A percentile compares a stretch with the other conserved stretches of the same genome.
Evolutionary conservation across 2,888 invertebrate species (phyloP).

Genomic region (Harmothoe impar): DNA sequence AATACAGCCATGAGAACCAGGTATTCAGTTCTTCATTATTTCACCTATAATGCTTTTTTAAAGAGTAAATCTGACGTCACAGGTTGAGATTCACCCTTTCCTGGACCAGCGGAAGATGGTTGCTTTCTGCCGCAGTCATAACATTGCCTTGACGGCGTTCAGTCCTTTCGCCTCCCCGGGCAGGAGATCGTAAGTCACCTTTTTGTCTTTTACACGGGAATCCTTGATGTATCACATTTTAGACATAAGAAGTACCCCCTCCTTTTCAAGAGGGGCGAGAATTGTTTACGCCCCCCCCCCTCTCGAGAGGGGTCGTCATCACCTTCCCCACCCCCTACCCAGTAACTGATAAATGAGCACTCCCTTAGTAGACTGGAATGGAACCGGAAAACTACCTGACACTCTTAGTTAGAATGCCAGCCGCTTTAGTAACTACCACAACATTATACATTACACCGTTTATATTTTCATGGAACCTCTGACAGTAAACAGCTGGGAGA

Average conservation of each 20-base stretch:
- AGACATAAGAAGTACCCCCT: neutral
- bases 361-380: neutral
- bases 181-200: conserved; percentile 85
- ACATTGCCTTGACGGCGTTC: conserved; percentile 89
- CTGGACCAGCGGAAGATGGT: conserved; percentile 88
- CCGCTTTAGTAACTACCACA: too few species aligned
- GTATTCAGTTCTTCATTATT: too few species aligned
- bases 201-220: neutral
- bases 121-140: conserved; percentile 86
- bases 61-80: conserved; percentile 63
- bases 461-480: too few species aligned
- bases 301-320: neutral
- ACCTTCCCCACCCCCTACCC: neutral
- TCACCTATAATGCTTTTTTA: too few species aligned
- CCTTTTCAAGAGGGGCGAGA: neutral
- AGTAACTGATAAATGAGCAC: neutral
- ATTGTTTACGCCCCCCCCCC: too few species aligned
- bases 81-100: conserved; percentile 93
- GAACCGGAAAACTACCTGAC: too few species aligned
- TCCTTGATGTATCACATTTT: neutral
- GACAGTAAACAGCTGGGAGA: conserved; percentile 66
- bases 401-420: too few species aligned
- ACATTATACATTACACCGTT: too few species aligned
- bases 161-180: conserved; percentile 91
- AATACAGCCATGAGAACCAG: too few species aligned